Evolutionary conservation across 2,888 invertebrate genomes (phyloP), one percentile per base, ranked within the genome.

Genomic region (Ganaspis brasiliensis): DNA sequence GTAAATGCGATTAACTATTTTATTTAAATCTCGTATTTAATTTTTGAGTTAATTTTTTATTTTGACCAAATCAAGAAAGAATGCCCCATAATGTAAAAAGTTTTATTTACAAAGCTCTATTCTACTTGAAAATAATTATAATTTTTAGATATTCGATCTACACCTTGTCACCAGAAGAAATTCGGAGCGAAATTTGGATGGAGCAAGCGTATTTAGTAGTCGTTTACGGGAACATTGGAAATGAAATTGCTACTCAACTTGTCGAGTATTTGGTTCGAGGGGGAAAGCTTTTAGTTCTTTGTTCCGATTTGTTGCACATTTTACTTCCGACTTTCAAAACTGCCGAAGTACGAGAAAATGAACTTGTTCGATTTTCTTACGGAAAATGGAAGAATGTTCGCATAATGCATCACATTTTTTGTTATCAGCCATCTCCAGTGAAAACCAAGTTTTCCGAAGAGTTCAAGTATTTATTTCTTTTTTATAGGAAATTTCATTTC

Each of bases 381-480:
- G 96, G 95, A 80, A 95, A 95, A 89, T 97, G 97, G 97, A 95
- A 95, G 87, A 94, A 95, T 5, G 96, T 97, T 0, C 95, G 95
- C 89, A 95, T 97, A 95, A 96, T 97, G 93, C 97, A 97, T 91
- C 96, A 97, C 87, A 96, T 97, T 81, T 97, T 97, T 90, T 97
- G 97, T 88, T 97, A 97, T 89, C 97, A 97, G 90, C 96, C 96
- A 0, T 96, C 96, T 0, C 97, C 97, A 0, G 95, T 96, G 1
- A 95, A 95, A 90, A 95, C 96, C 84, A 95, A 96, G 87, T 96
- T 96, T 87, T 96, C 96, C 0, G 96, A 96, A 80, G 94, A 94
- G n/a, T 78, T 84, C 5, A 91, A 87, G 91, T 91, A 85, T 86
- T 73, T 14, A 63, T 35, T n/a, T 72, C 21, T 24, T 16, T 19